Conservation (phyloP, 2,113 vertebrate genomes). For the Pygoscelis adeliae region DNA sequence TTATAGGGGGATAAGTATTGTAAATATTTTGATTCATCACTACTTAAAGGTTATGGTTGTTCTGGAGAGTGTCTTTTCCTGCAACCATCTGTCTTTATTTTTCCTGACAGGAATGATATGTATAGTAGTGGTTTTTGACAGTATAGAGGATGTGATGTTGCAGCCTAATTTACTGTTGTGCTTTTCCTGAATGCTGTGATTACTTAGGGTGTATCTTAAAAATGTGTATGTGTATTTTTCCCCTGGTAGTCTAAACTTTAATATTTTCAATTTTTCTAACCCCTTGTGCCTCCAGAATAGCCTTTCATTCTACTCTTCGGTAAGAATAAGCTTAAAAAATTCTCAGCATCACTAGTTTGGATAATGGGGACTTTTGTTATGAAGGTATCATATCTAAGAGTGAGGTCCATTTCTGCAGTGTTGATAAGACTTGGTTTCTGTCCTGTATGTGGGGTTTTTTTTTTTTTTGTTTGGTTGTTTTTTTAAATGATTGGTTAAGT, state of each 20-base stretch:
- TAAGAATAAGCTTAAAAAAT: not conserved
- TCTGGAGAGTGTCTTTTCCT: slow-evolving; percentile 5
- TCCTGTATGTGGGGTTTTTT: not conserved
- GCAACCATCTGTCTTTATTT: slow-evolving; percentile 37
- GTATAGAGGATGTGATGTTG: not conserved
- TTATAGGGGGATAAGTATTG: not conserved
- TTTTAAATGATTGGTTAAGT: not conserved
- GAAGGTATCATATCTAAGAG: not conserved
- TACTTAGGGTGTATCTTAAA: not conserved
- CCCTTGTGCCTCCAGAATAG: not conserved
- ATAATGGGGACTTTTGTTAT: not conserved
- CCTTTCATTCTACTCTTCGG: not conserved
- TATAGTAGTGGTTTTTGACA: not conserved
- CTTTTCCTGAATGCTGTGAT: not conserved
- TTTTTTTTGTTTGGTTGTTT: not conserved
- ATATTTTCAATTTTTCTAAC: not conserved
- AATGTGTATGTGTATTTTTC: not conserved
- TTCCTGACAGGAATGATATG: not conserved
- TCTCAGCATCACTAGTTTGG: not conserved
- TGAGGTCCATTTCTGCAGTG: not conserved
- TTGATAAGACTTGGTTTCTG: not conserved
- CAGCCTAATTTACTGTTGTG: not conserved
- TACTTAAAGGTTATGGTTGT: not conserved
- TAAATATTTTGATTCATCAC: slow-evolving; percentile 55
- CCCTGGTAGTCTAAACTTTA: not conserved